phyloP scores from a whole-genome alignment of 2,888 invertebrate genomes.

The Lasioglossum calceatum region DNA sequence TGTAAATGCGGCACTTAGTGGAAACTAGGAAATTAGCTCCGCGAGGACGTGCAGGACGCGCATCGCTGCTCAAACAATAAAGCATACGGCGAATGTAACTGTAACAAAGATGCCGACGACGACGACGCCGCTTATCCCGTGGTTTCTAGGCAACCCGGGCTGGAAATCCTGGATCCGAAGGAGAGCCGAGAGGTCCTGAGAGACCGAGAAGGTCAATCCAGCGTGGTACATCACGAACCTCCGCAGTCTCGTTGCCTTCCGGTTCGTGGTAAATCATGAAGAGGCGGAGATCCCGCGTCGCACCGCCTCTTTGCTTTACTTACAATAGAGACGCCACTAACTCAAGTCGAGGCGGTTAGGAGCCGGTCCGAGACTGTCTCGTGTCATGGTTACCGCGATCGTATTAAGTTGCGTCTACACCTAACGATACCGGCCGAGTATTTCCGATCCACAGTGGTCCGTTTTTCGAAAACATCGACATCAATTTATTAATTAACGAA shows the following conservation, averaged over 20 bases:
- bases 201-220: conserved; percentile 61
- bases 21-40: not conserved
- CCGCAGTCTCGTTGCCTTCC: conserved; percentile 51
- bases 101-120: conserved; percentile 14
- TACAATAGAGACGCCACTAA: conserved; percentile 28
- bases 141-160: conserved; percentile 40
- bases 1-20: not conserved
- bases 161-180: conserved; percentile 59
- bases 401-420: conserved; percentile 7
- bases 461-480: too few species aligned
- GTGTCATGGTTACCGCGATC: conserved; percentile 29
- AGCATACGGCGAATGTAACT: conserved; percentile 12
- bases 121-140: not conserved
- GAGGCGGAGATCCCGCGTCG: conserved; percentile 45
- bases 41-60: not conserved
- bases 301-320: conserved; percentile 41
- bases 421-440: not conserved
- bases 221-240: conserved; percentile 57
- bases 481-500: not conserved
- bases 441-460: too few species aligned
- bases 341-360: conserved; percentile 39
- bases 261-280: conserved; percentile 62
- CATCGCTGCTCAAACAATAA: not conserved
- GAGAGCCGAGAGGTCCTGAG: conserved; percentile 54
- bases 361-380: not conserved